phyloP scores from a whole-genome alignment of 2,113 vertebrate species.

The Malurus cyaneus region DNA sequence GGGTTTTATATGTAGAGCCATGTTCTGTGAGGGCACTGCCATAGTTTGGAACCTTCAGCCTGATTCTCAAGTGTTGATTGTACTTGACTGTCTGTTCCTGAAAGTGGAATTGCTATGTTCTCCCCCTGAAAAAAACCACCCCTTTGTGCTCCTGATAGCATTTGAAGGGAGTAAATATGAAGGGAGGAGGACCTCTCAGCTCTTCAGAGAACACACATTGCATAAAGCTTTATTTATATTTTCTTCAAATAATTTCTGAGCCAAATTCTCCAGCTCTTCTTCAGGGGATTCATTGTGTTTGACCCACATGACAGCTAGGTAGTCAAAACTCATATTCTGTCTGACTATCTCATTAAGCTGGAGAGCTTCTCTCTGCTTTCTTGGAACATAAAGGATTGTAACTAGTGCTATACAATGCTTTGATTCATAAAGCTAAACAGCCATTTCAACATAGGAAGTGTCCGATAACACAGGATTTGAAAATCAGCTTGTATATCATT shows the following conservation, averaged over 20 bases:
- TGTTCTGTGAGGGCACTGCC: not conserved
- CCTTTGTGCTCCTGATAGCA: not conserved
- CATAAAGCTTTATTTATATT: not conserved
- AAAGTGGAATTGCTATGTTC: not conserved
- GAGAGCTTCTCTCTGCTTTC: not conserved
- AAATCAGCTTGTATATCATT: not conserved
- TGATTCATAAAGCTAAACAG: not conserved
- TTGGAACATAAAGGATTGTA: not conserved
- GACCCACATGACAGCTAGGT: not conserved
- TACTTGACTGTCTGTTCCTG: not conserved
- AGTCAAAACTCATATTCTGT: not conserved
- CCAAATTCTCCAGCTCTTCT: not conserved
- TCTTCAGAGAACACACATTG: not conserved
- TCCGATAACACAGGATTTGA: constrained; percentile 1
- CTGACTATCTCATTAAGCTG: not conserved
- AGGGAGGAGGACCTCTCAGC: not conserved
- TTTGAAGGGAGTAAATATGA: not conserved
- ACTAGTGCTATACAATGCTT: not conserved
- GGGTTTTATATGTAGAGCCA: not conserved
- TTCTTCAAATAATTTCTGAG: not conserved
- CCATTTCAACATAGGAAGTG: not conserved
- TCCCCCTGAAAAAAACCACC: not conserved
- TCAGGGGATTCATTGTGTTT: not conserved
- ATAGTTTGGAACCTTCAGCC: not conserved
- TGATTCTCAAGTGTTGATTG: not conserved